These are phyloP conservation scores for Diaphora mendica DNA, from an alignment of 2,888 invertebrate genomes.

Conservation along the genomic window DNA sequence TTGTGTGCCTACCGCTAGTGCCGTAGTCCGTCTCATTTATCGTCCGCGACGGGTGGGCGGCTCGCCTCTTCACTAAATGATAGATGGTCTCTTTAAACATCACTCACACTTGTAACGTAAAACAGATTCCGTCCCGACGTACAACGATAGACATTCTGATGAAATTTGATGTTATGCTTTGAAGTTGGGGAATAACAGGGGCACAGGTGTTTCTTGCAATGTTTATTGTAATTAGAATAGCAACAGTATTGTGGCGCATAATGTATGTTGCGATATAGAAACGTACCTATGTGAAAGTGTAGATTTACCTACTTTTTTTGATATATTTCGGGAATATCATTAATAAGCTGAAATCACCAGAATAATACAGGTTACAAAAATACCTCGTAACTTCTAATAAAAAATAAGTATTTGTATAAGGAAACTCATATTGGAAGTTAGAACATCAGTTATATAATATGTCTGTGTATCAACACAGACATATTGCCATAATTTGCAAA, in stretches of 20 bases:
- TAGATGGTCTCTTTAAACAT: slow-evolving; percentile 64
- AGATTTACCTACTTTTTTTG: not conserved
- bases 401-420: not conserved
- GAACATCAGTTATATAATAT: too few species aligned
- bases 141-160: slow-evolving; percentile 62
- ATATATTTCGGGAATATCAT: not conserved
- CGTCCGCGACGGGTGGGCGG: slow-evolving; percentile 50
- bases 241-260: slow-evolving; percentile 13
- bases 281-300: not conserved
- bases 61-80: slow-evolving; percentile 60
- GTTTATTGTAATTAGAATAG: slow-evolving; percentile 30
- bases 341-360: not conserved
- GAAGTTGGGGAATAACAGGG: slow-evolving; percentile 60
- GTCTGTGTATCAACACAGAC: too few species aligned
- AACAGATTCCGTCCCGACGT: slow-evolving; percentile 65
- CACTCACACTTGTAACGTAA: slow-evolving; percentile 65
- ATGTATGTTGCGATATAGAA: not conserved
- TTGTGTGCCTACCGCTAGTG: slow-evolving; percentile 6
- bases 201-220: slow-evolving; percentile 33
- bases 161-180: slow-evolving; percentile 68
- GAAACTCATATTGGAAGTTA: not conserved
- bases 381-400: not conserved
- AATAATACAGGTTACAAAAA: not conserved
- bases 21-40: slow-evolving; percentile 38
- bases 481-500: not conserved